Evolutionary conservation across 2,888 invertebrate species (phyloP), one percentile per base, ranked within the genome.

Genomic region (Conistra vaccinii): DNA sequence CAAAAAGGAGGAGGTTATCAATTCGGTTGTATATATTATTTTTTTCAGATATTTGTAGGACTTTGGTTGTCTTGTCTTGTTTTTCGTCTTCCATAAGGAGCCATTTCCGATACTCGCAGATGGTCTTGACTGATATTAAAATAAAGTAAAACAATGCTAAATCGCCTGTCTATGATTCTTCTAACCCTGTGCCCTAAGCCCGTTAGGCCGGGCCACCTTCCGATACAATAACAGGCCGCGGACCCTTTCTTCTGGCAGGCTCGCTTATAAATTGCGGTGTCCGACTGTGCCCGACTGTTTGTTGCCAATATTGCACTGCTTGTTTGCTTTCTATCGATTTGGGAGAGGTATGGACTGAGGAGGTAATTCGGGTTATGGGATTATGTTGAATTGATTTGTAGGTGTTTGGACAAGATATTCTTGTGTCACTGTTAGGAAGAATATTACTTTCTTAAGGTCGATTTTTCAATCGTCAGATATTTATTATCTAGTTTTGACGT

Each of bases 191-290:
- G 63, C 74, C 73, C 85, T 90, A 91, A 92, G 92, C 91, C 92
- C 91, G 94, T 94, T 94, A 94, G 94, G 94, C 94, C 90, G 92
- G 93, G 95, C 94, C 90, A 95, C 96, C 96, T 96, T 95, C 94
- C 95, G 93, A 96, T 95, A 96, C 96, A 96, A 96, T 96, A 96
- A 96, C 96, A 95, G 92, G 92, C 89, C 91, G 90, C 90, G 91
- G 93, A 95, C 95, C 95, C 95, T 95, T 95, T 94, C 95, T 93
- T 94, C 89, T 91, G 92, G 89, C 91, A 89, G 89, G 77, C 90
- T 89, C 91, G 91, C 92, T 93, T 95, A 95, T 95, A 95, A 95
- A 95, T 95, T 95, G 96, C 94, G 95, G 95, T 95, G 95, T 95
- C 95, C 95, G 91, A 93, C 93, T 92, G 90, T 89, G 86, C 88